These are phyloP conservation scores for Pristionchus exspectatus DNA, from an alignment of 2,888 invertebrate species.

Conservation along the genomic window DNA sequence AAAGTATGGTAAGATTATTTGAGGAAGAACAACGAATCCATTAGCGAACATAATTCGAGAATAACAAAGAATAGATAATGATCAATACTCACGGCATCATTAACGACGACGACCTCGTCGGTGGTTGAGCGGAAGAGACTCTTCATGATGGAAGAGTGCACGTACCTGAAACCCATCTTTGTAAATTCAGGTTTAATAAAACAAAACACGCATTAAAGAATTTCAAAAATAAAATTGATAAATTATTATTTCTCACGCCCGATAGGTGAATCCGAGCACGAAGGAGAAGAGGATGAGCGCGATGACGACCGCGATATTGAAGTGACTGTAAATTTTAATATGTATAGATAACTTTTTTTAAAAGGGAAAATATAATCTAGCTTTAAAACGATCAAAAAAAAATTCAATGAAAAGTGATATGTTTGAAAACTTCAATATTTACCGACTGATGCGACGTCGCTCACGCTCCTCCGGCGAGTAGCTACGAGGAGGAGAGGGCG, in stretches of 20 bases:
- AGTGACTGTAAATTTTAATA: constrained; percentile 54
- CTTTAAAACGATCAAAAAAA: too few relatives aligned
- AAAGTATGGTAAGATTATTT: too few relatives aligned
- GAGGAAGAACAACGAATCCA: too few relatives aligned
- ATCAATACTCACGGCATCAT: not conserved
- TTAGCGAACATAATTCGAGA: not conserved
- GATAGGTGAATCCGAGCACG: constrained; percentile 51
- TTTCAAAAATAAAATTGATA: too few relatives aligned
- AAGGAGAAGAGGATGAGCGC: constrained; percentile 49
- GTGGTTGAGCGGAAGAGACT: constrained; percentile 35
- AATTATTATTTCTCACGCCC: too few relatives aligned
- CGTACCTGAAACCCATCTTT: not conserved
- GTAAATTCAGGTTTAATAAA: too few relatives aligned
- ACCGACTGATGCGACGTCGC: constrained; percentile 44
- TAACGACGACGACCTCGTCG: constrained; percentile 26
- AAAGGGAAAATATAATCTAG: too few relatives aligned
- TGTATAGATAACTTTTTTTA: too few relatives aligned
- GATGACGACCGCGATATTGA: constrained; percentile 54
- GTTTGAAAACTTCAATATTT: too few relatives aligned
- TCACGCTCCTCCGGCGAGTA: constrained; percentile 49
- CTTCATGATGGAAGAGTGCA: constrained; percentile 48
- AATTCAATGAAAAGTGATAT: not conserved
- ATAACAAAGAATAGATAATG: not conserved
- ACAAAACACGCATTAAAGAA: too few relatives aligned
- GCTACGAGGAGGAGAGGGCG: constrained; percentile 52